Base-by-base conservation (phyloP, 2,797 vertebrate genomes). In the Manis pentadactyla region DNA sequence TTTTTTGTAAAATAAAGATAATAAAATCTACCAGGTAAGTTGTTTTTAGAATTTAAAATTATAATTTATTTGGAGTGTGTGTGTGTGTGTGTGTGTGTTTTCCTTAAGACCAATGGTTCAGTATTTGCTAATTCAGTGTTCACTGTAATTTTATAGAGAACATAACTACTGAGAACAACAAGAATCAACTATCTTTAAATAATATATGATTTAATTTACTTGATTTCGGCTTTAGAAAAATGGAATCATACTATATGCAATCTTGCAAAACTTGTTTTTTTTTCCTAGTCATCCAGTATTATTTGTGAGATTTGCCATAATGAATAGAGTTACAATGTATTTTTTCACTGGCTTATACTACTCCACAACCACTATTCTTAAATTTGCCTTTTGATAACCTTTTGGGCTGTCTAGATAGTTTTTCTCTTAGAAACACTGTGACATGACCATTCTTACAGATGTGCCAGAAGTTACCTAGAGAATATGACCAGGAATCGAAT, bases 221-320 rank as follows among this genome's bases (percentile, higher is more conserved):
- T 66, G 27, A 74, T 61, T 90, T 42, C 29, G 23, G 21, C 49
- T 90, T 86, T 86, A 81, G 49, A 79, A 93, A 92, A 85, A 73
- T 73, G 37, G 7, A 25, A 55, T 77, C 23, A 53, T 19, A 17
- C 18, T 37, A 7, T 55, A 34, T 15, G 63, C 7, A 61, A 68
- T 75, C n/a, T 55, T 55, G 15, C 69, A 64, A 83, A 63, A 63
- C 13, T 29, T 46, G 21, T 27, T 0, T 51, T 53, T 71, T 11
- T 42, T 59, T 14, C 34, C 39, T 7, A 29, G 82, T 91, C 63
- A 74, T n/a, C 53, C 53, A 71, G 4, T 71, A 51, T 51, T 42
- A 68, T 42, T 64, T 87, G 55, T 55, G 37, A 64, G 37, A 73
- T 63, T 57, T 31, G 77, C 31, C 31, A 78, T 55, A 83, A 77